A percentile compares a stretch with the other conserved stretches of the same genome.
phyloP scores from a whole-genome alignment of 2,888 invertebrate species.

The Tipula helvola region DNA sequence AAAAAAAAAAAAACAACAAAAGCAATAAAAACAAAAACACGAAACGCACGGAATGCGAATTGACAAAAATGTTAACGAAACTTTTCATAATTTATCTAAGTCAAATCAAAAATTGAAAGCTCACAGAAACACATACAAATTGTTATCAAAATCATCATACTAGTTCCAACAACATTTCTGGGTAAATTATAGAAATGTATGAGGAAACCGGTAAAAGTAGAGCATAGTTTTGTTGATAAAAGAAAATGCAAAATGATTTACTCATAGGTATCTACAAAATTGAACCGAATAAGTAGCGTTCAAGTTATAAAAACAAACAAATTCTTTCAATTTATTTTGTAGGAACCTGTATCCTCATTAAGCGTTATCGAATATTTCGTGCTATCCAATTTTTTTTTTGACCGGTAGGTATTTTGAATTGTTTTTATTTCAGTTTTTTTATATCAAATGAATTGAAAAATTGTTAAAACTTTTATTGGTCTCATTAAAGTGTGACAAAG shows the following conservation, averaged over 20 bases:
- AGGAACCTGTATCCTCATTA: neutral
- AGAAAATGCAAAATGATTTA: neutral
- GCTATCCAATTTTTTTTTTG: neutral
- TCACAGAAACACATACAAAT: neutral
- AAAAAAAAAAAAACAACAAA: neutral
- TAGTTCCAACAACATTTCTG: neutral
- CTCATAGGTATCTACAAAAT: neutral
- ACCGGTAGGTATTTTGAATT: neutral
- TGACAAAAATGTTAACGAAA: neutral
- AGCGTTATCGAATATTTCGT: neutral
- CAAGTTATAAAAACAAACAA: too few relatives aligned
- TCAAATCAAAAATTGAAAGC: neutral
- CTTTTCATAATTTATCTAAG: neutral
- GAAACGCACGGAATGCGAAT: neutral
- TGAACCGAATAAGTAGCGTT: neutral
- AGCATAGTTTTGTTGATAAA: neutral
- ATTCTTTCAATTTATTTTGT: neutral
- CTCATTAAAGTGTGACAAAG: neutral
- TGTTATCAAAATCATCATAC: neutral
- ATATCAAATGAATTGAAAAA: neutral
- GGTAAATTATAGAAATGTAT: neutral
- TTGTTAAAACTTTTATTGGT: neutral
- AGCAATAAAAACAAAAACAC: too few relatives aligned
- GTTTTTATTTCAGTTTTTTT: neutral
- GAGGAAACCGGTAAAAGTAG: neutral